These are phyloP conservation scores for Hipparchia semele DNA, from an alignment of 2,888 invertebrate species.

Conservation along the genomic window DNA sequence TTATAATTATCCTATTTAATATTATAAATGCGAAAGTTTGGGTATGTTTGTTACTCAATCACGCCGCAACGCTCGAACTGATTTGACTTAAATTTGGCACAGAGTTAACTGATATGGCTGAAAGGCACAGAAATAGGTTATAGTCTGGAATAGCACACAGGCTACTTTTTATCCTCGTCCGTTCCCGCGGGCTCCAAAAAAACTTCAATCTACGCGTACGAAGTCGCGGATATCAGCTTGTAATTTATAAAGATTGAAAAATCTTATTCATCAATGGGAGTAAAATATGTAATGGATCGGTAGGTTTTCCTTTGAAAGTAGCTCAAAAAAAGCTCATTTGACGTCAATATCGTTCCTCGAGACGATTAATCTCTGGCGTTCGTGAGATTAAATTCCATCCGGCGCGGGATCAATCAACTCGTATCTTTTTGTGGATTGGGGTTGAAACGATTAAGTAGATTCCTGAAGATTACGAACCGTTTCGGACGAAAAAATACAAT, in stretches of 20 bases:
- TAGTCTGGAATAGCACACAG: too few relatives aligned
- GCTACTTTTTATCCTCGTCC: too few relatives aligned
- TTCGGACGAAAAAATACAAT: constrained; percentile 3
- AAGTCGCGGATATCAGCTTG: background rate
- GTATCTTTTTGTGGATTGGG: constrained; percentile 18
- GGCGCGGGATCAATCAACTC: constrained; percentile 31
- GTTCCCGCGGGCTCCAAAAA: background rate
- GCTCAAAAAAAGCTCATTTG: constrained; percentile 27
- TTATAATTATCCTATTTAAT: too few relatives aligned
- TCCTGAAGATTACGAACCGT: background rate
- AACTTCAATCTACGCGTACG: background rate
- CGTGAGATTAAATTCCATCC: constrained; percentile 30
- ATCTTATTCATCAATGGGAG: constrained; percentile 5
- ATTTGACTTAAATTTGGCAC: too few relatives aligned
- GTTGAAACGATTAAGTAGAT: constrained; percentile 10
- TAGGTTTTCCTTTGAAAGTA: constrained; percentile 24
- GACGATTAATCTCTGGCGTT: constrained; percentile 32
- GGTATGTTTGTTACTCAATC: too few relatives aligned
- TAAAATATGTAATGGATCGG: constrained; percentile 26
- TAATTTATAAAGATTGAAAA: background rate
- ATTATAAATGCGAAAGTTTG: background rate
- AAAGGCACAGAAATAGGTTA: too few relatives aligned
- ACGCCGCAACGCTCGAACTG: too few relatives aligned
- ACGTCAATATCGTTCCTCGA: constrained; percentile 30
- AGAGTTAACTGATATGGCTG: too few relatives aligned